Conservation (phyloP, 2,888 invertebrate genomes). For the Dicroscelio sp. region DNA sequence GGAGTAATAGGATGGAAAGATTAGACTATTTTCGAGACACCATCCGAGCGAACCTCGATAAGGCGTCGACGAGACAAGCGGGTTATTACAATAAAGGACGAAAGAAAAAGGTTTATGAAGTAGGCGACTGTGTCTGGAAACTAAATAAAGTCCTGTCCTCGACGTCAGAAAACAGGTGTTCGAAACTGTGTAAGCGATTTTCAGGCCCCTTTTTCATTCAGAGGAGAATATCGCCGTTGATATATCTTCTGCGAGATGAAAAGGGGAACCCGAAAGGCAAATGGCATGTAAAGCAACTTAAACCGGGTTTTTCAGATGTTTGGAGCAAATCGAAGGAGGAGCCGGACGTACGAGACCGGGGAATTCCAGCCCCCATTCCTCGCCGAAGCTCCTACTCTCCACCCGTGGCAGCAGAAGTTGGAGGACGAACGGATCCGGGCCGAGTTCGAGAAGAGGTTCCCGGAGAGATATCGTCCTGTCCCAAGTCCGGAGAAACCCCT, state of each 20-base stretch:
- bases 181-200: slow-evolving; percentile 8
- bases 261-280: not conserved
- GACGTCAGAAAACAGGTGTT: not conserved
- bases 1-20: slow-evolving; percentile 27
- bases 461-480: not conserved
- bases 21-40: not conserved
- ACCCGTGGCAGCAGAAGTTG: not conserved
- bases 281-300: not conserved
- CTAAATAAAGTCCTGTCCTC: slow-evolving; percentile 60
- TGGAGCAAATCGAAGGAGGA: not conserved
- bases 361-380: not conserved
- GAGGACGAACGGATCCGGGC: not conserved
- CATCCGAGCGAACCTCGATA: slow-evolving; percentile 36
- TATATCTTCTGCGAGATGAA: not conserved
- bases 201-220: not conserved
- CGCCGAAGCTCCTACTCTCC: no score
- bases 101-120: slow-evolving; percentile 16
- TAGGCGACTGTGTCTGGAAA: slow-evolving; percentile 63
- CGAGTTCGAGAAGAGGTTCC: not conserved
- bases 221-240: not conserved
- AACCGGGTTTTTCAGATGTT: not conserved
- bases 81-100: slow-evolving; percentile 71
- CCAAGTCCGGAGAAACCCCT: not conserved
- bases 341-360: not conserved
- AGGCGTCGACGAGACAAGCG: slow-evolving; percentile 53